Evolutionary conservation across 2,888 invertebrate species (phyloP).

Genomic region (Brachynemurus nebulosus): DNA sequence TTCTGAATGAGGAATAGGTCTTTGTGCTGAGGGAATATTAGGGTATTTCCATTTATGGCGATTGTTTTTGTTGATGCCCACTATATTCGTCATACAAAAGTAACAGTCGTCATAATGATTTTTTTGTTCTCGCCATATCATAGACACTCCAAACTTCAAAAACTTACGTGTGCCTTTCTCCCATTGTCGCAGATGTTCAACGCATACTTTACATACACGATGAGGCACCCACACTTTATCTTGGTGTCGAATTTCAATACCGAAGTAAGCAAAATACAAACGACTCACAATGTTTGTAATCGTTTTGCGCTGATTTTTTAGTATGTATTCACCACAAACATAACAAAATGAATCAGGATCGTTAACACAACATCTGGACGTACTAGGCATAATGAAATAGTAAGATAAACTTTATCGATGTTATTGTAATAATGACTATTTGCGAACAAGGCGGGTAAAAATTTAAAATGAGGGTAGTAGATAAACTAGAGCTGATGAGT

Average conservation of each 20-base stretch:
- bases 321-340: no score
- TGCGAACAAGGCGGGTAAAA: no score
- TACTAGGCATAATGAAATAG: no score
- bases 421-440: no score
- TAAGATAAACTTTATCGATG: no score
- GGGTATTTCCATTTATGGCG: slow-evolving; percentile 10
- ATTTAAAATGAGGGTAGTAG: no score
- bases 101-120: slow-evolving; percentile 14
- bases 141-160: slow-evolving; percentile 7
- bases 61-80: slow-evolving; percentile 12
- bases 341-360: no score
- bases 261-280: no score
- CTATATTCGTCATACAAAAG: slow-evolving; percentile 12
- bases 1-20: slow-evolving; percentile 9
- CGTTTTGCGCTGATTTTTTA: no score
- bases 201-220: slow-evolving; percentile 15
- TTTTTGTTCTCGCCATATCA: slow-evolving; percentile 14
- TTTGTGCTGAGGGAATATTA: slow-evolving; percentile 11
- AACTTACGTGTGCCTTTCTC: slow-evolving; percentile 10
- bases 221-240: slow-evolving; percentile 19
- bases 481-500: no score
- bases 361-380: no score
- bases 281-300: slow-evolving; percentile 17
- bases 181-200: slow-evolving; percentile 17
- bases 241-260: no score